Conservation (phyloP, 2,888 invertebrate genomes). For the Chirona hameri region DNA sequence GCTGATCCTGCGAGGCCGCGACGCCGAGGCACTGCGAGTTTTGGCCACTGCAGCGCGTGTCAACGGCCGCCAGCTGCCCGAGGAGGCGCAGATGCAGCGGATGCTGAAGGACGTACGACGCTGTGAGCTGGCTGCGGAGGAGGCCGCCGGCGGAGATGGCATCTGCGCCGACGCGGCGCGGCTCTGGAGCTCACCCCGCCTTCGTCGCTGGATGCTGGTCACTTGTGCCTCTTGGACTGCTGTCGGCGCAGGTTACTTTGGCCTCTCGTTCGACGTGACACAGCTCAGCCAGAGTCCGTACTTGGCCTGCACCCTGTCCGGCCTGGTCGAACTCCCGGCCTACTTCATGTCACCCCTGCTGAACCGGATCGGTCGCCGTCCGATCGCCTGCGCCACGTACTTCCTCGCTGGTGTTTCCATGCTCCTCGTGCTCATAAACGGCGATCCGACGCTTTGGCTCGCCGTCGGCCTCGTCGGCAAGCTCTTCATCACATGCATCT, state of each 20-base stretch:
- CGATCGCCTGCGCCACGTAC: slow-evolving; percentile 48
- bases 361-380: slow-evolving; percentile 49
- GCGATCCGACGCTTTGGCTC: slow-evolving; percentile 38
- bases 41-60: slow-evolving; percentile 60
- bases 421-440: slow-evolving; percentile 47
- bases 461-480: slow-evolving; percentile 45
- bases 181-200: slow-evolving; percentile 64
- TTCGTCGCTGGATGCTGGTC: slow-evolving; percentile 53
- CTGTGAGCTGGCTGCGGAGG: neutral
- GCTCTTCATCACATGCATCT: slow-evolving; percentile 49
- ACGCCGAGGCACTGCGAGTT: slow-evolving; percentile 59
- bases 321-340: slow-evolving; percentile 50
- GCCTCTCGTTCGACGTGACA: slow-evolving; percentile 48
- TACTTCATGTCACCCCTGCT: slow-evolving; percentile 46
- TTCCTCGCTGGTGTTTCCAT: slow-evolving; percentile 48
- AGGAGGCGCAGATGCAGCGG: slow-evolving; percentile 34
- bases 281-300: slow-evolving; percentile 51
- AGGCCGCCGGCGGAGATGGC: neutral
- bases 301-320: slow-evolving; percentile 51
- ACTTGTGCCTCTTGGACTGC: neutral
- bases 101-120: slow-evolving; percentile 4
- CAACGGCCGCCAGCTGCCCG: slow-evolving; percentile 44
- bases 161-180: slow-evolving; percentile 47
- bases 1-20: slow-evolving; percentile 64
- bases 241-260: slow-evolving; percentile 50